A percentile compares a stretch with the other conserved stretches of the same genome.
phyloP scores from a whole-genome alignment of 35 echinoderm and acorn worm species.

The Heliocidaris tuberculata region DNA sequence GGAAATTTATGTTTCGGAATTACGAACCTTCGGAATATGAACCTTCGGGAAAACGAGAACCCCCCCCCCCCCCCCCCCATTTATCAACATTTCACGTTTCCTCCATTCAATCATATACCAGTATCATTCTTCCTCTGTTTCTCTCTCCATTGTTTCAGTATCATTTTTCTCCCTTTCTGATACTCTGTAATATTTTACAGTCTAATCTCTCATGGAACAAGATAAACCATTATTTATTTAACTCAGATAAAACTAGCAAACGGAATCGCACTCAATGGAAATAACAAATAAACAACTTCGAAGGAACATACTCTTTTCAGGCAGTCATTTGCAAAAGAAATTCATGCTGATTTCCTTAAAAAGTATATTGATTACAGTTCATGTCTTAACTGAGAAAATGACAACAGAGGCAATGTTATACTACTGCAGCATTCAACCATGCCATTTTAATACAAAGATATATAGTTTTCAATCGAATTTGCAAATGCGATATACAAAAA shows the following conservation, averaged over 20 bases:
- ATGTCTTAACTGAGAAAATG: not conserved
- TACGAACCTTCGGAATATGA: too few relatives aligned
- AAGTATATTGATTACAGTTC: not conserved
- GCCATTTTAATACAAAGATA: not conserved
- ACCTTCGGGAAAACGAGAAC: too few relatives aligned
- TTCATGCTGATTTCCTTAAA: too few relatives aligned
- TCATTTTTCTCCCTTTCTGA: not conserved
- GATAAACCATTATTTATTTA: too few relatives aligned
- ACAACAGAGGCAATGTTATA: not conserved
- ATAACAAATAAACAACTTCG: too few relatives aligned
- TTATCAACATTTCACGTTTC: not conserved
- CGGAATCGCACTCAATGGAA: too few relatives aligned
- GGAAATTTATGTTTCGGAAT: too few relatives aligned
- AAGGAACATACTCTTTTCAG: too few relatives aligned
- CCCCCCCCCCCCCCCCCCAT: not conserved
- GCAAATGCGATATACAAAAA: not conserved
- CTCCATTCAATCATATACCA: not conserved
- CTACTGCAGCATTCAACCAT: not conserved
- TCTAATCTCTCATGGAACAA: too few relatives aligned
- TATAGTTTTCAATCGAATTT: not conserved
- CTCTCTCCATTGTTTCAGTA: not conserved
- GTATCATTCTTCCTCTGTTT: not conserved
- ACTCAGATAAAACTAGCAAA: too few relatives aligned
- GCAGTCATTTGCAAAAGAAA: too few relatives aligned
- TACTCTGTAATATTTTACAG: too few relatives aligned